Base-by-base conservation (phyloP, 2,113 vertebrate species). In the Pteruthius melanotis region DNA sequence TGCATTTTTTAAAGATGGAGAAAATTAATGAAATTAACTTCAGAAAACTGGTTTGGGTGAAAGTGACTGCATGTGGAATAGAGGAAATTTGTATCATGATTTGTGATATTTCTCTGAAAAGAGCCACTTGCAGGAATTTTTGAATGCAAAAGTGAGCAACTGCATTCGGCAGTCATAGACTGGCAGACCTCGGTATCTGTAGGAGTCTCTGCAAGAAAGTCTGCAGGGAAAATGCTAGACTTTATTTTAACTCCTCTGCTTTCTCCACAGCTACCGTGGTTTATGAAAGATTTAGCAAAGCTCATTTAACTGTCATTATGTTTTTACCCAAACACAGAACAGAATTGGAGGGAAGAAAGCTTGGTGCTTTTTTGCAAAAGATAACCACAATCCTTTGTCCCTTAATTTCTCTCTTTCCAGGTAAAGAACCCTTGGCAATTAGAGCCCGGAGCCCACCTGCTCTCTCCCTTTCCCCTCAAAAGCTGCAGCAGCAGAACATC, bases 391-490 rank as follows among this genome's bases (percentile, higher is more conserved):
- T 28, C 18, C 31, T 72, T 88, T 35, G 57, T 69, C 57, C 37
- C 22, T 33, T 59, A 65, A 65, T 50, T 76, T 45, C 27, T 53
- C 52, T 7, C 21, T 37, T 85, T 57, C 44, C 6, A 3, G 49
- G 27, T 13, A 53, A 76, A 45, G 49, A 56, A 9, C 11, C 24
- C 15, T 42, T 75, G 45, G 27, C 11, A 63, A 61, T 44, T 45
- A 78, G 35, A 81, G 14, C 21, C 16, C 0, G 0, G 28, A 45
- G 40, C 10, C 11, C 1, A 1, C 8, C 33, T 20, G 27, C 61
- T 71, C 21, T 21, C 12, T 44, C 35, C 30, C 13, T 39, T 40
- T 21, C 8, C 3, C 50, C 22, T 23, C 8, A 26, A 11, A 65
- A 68, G 22, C 56, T 1, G 5, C 47, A 68, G 42, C 21, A 50